Percentiles rank a stretch among this genome's conserved stretches.
Conservation (phyloP, 2,888 invertebrate species). For the Unio pictorum region DNA sequence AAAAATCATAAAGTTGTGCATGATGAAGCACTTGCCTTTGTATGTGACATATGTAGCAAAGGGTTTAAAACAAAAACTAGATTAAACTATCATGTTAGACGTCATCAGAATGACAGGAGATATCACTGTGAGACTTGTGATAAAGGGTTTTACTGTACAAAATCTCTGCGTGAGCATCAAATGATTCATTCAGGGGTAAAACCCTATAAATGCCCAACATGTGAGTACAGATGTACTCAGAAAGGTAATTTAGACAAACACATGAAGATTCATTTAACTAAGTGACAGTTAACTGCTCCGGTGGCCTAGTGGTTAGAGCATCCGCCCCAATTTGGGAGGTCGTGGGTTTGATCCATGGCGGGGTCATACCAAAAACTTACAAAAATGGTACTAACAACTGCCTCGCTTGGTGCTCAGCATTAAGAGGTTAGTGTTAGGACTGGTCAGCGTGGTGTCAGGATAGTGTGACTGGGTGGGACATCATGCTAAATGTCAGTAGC, state of each 20-base stretch:
- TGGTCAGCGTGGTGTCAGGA: too few species aligned
- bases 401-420: too few species aligned
- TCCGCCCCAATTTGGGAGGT: too few species aligned
- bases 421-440: too few species aligned
- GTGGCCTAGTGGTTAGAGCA: too few species aligned
- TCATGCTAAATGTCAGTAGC: too few species aligned
- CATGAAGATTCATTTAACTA: constrained; percentile 17
- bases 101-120: constrained; percentile 11
- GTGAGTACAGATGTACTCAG: constrained; percentile 24
- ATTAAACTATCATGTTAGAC: constrained; percentile 9
- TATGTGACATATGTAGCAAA: constrained; percentile 30
- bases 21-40: constrained; percentile 11
- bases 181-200: constrained; percentile 25
- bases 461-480: too few species aligned
- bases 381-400: too few species aligned
- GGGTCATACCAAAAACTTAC: too few species aligned
- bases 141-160: constrained; percentile 27
- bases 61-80: constrained; percentile 7
- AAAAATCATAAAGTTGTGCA: constrained; percentile 26
- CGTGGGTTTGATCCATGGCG: too few species aligned
- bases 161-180: constrained; percentile 20
- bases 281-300: neutral
- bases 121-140: constrained; percentile 15
- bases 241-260: constrained; percentile 29
- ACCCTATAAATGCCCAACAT: constrained; percentile 21